A percentile compares a stretch with the other conserved stretches of the same genome.
These are phyloP conservation scores for Drosophila anomelani DNA, from an alignment of 2,888 invertebrate species.

Conservation along the genomic window DNA sequence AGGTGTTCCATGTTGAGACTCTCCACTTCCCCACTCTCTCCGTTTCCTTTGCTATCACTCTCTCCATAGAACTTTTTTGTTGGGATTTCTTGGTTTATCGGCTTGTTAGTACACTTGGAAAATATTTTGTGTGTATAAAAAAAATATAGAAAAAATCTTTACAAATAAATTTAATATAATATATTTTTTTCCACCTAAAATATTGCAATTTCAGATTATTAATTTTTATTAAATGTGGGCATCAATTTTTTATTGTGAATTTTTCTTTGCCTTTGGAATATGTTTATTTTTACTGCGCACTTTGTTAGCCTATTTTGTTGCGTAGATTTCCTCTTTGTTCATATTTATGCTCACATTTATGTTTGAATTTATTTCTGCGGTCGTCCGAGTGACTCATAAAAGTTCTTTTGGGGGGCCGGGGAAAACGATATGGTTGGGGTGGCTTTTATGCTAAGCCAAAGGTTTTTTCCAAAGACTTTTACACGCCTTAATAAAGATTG, in stretches of 20 bases:
- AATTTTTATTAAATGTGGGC: background rate
- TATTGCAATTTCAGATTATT: background rate
- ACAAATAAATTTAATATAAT: background rate
- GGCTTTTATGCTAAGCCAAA: conserved; percentile 14
- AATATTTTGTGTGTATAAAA: background rate
- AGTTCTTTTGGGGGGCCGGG: conserved; percentile 13
- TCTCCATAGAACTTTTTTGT: conserved; percentile 15
- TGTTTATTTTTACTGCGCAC: conserved; percentile 64
- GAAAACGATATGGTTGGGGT: conserved; percentile 25
- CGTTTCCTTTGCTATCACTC: background rate
- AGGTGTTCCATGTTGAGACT: conserved; percentile 72
- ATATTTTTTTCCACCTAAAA: background rate
- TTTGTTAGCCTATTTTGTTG: conserved; percentile 44
- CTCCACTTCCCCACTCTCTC: conserved; percentile 20
- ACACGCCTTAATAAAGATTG: conserved; percentile 23
- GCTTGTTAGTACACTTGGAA: conserved; percentile 4
- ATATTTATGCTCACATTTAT: conserved; percentile 23
- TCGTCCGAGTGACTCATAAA: conserved; percentile 68
- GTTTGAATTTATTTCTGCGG: conserved; percentile 41
- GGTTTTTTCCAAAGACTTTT: conserved; percentile 14
- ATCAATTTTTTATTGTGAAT: background rate
- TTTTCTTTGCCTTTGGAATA: conserved; percentile 19
- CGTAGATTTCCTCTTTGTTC: conserved; percentile 35
- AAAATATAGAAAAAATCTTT: background rate
- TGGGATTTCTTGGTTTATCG: conserved; percentile 22